Percentiles rank a stretch among this genome's conserved stretches.
phyloP scores from a whole-genome alignment of 2,797 vertebrate genomes.

The Gallinago nigripennis region DNA sequence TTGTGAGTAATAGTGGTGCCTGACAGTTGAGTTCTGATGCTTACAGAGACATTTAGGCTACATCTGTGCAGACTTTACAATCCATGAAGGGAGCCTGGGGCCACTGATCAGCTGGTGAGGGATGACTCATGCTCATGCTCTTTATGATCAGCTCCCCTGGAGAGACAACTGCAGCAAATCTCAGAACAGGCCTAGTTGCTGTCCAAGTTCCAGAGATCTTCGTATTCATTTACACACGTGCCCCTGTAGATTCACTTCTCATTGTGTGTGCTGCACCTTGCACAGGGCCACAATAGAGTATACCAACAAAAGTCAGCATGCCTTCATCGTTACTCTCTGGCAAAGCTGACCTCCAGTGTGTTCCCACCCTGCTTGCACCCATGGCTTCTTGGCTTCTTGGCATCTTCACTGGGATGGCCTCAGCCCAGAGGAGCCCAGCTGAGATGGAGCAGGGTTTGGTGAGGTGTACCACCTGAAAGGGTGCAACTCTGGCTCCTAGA shows the following conservation, averaged over 20 bases:
- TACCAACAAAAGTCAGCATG: not conserved
- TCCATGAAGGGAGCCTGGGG: not conserved
- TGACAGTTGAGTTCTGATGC: not conserved
- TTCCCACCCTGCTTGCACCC: not conserved
- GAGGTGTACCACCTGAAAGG: rapidly evolving
- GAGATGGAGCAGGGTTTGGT: not conserved
- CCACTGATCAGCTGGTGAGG: not conserved
- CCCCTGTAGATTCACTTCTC: not conserved
- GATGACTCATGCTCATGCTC: not conserved
- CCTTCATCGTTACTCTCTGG: not conserved
- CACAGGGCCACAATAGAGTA: not conserved
- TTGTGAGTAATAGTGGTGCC: not conserved
- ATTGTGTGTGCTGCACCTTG: not conserved
- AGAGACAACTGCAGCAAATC: not conserved
- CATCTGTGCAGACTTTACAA: not conserved
- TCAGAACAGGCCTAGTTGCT: not conserved
- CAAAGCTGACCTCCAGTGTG: not conserved
- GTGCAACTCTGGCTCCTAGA: not conserved
- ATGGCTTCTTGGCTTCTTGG: rapidly evolving
- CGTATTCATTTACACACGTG: rapidly evolving
- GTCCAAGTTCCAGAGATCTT: not conserved
- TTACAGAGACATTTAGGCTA: not conserved
- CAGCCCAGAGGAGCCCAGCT: not conserved
- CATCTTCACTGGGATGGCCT: not conserved
- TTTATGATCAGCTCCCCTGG: not conserved